Evolutionary conservation across 1,140 invertebrate genomes (phyloP), one percentile per base, ranked within the genome.

Genomic region (Manduca sexta): DNA sequence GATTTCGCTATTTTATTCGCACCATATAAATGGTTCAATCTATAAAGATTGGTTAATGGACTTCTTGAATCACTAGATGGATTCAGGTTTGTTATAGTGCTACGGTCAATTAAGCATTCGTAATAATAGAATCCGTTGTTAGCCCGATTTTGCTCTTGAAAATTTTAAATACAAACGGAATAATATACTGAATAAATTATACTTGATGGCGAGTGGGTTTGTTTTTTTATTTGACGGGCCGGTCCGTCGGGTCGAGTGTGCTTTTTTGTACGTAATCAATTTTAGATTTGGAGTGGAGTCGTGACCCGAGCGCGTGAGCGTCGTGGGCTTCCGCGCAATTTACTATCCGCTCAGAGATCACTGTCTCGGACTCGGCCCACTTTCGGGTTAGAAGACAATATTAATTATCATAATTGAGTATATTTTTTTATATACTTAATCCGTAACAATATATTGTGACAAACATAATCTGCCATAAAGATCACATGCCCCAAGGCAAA

Each of bases 211-310:
- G 54, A 65, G 59, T 78, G 50, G 64, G 58, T 54, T 65, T 54
- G 56, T 69, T 74, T 78, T 74, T 66, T 60, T 59, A 44, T 54
- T 45, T 52, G 44, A 60, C 56, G 21, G 56, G 39, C 7, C 43
- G 30, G 31, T 49, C 21, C 42, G 48, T 52, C 29, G 54, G 29
- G 54, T 45, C 42, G 47, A 62, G 60, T 65, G 57, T 53, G 60
- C 68, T 74, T 81, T 78, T 80, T 69, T 66, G 54, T 60, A 42
- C 53, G 67, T 80, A 77, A 80, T 79, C 73, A 82, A 84, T 80
- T 80, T 84, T 76, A 74, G 59, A 80, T 84, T 80, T 81, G 69
- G 64, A 73, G 64, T 80, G 61, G 60, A 77, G 60, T 81, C 75
- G 77, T 80, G 80, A 84, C 75, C 64, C 43, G 60, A 58, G 56